These are phyloP conservation scores for Ictalurus punctatus DNA, from an alignment of 2,113 vertebrate genomes.

Conservation along the genomic window DNA sequence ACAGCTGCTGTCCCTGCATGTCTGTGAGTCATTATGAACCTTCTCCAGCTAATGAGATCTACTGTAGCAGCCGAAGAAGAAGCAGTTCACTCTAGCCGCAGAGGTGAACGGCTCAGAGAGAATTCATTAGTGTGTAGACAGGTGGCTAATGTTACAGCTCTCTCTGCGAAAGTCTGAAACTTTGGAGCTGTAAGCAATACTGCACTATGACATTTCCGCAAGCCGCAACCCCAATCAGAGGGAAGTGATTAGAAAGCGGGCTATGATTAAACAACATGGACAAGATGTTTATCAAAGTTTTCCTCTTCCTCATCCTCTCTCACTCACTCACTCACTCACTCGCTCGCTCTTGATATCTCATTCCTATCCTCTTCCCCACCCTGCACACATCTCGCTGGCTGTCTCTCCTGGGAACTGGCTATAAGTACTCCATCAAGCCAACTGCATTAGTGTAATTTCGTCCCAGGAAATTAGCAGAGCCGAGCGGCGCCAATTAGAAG, in stretches of 20 bases:
- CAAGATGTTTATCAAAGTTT: slow-evolving; percentile 76
- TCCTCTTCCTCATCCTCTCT: slow-evolving; percentile 46
- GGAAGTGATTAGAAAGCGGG: slow-evolving; percentile 77
- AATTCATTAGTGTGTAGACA: slow-evolving; percentile 77
- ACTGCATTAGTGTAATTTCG: slow-evolving; percentile 82
- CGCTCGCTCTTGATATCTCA: slow-evolving; percentile 50
- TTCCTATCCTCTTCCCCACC: slow-evolving; percentile 50
- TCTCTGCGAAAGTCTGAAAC: slow-evolving; percentile 69
- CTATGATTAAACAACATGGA: slow-evolving; percentile 74
- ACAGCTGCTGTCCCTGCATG: slow-evolving; percentile 29
- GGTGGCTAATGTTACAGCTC: slow-evolving; percentile 74
- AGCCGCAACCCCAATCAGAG: slow-evolving; percentile 63
- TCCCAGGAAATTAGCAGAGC: slow-evolving; percentile 94
- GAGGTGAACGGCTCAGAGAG: slow-evolving; percentile 69
- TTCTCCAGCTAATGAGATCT: slow-evolving; percentile 32
- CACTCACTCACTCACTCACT: slow-evolving; percentile 47
- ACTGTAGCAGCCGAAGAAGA: slow-evolving; percentile 11
- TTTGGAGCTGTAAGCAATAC: slow-evolving; percentile 47
- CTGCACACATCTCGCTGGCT: slow-evolving; percentile 72
- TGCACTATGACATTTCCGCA: slow-evolving; percentile 68
- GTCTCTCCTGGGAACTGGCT: slow-evolving; percentile 74
- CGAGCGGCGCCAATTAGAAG: slow-evolving; percentile 99
- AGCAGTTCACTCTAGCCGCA: slow-evolving; percentile 39
- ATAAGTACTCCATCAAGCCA: slow-evolving; percentile 81
- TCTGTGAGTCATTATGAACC: slow-evolving; percentile 29